phyloP scores from a whole-genome alignment of 1,140 invertebrate species.

The Harpegnathos saltator region DNA sequence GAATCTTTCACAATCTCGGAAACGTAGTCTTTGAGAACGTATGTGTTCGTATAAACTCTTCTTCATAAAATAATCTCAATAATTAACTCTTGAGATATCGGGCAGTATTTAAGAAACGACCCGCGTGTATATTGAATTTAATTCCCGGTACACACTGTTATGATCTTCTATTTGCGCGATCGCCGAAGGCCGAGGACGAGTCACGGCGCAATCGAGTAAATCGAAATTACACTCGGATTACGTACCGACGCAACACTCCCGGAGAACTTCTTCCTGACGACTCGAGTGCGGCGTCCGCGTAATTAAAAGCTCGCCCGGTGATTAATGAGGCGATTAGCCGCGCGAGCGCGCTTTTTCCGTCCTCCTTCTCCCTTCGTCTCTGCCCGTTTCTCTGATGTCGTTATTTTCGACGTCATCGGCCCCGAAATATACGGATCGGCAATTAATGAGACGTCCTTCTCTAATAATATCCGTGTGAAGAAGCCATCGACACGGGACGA shows the following conservation, averaged over 20 bases:
- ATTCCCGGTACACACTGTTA: not conserved
- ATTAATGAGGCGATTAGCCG: constrained; percentile 72
- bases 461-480: constrained; percentile 9
- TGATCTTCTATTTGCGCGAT: constrained; percentile 29
- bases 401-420: not conserved
- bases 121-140: too few species aligned
- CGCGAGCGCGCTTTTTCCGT: not conserved
- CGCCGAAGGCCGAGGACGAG: too few species aligned
- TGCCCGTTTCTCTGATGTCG: not conserved
- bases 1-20: too few species aligned
- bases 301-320: constrained; percentile 75
- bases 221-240: constrained; percentile 67
- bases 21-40: too few species aligned
- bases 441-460: constrained; percentile 1
- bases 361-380: not conserved
- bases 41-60: too few species aligned
- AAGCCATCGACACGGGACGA: too few species aligned
- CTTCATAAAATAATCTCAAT: too few species aligned
- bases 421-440: not conserved
- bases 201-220: not conserved
- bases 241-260: constrained; percentile 41
- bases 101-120: too few species aligned
- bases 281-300: constrained; percentile 50
- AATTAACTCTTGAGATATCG: too few species aligned
- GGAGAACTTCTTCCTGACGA: constrained; percentile 36